A percentile compares a stretch with the other conserved stretches of the same genome.
Conservation (phyloP, 2,113 vertebrate species). For the Pycnonotus jocosus region DNA sequence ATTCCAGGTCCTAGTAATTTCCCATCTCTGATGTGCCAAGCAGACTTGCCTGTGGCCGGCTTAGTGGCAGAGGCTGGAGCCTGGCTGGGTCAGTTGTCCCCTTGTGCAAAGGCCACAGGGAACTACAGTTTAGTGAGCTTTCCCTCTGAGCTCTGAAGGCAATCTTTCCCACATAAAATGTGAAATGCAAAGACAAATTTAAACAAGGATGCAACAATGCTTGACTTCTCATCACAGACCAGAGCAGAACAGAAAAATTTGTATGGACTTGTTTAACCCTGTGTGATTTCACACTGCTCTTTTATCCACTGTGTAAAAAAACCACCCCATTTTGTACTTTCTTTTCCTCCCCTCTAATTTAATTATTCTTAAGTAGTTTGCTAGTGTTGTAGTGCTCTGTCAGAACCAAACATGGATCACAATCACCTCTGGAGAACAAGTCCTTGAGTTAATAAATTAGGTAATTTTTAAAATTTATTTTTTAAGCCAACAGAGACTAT, state of each 20-base stretch:
- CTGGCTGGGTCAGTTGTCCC: not conserved
- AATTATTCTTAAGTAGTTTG: not conserved
- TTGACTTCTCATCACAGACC: not conserved
- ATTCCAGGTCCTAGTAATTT: not conserved
- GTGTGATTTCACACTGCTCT: not conserved
- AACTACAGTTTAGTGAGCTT: not conserved
- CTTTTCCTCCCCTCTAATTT: not conserved
- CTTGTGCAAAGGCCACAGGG: rapidly evolving
- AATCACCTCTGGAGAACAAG: not conserved
- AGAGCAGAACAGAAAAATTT: not conserved
- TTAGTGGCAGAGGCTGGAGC: not conserved
- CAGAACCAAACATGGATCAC: not conserved
- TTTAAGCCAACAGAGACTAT: not conserved
- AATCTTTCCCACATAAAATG: not conserved
- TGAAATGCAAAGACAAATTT: not conserved
- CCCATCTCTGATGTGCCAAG: not conserved
- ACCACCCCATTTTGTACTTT: not conserved
- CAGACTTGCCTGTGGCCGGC: not conserved
- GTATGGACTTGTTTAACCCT: not conserved
- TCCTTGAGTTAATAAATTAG: not conserved
- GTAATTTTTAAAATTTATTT: rapidly evolving
- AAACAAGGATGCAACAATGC: not conserved
- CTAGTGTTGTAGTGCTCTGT: not conserved
- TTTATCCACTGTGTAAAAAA: not conserved
- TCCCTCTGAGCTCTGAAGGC: not conserved